These are phyloP conservation scores for Bombus balteatus DNA, from an alignment of 1,140 invertebrate species.

Conservation along the genomic window DNA sequence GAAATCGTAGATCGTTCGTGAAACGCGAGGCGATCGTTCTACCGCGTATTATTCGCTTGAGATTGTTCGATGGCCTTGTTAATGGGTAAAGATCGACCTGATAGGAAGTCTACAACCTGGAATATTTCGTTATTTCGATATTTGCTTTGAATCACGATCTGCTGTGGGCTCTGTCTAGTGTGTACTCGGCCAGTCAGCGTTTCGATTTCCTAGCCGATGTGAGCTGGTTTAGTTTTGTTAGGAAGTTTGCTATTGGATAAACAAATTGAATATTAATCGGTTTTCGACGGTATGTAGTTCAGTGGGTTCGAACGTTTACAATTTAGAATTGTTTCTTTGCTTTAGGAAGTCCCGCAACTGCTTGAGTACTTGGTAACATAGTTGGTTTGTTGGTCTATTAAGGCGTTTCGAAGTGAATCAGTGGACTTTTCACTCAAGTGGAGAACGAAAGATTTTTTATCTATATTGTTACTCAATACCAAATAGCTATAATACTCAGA, in stretches of 20 bases:
- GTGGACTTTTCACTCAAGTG: background rate
- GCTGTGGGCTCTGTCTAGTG: too few species aligned
- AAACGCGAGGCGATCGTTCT: slow-evolving; percentile 16
- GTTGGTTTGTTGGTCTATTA: background rate
- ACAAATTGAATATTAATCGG: slow-evolving; percentile 29
- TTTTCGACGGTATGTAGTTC: background rate
- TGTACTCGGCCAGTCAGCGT: background rate
- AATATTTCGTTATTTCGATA: background rate
- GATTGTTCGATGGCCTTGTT: slow-evolving; percentile 20
- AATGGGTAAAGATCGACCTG: background rate
- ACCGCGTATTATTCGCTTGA: slow-evolving; percentile 5
- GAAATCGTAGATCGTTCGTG: slow-evolving; percentile 23
- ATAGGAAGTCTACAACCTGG: background rate
- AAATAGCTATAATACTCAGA: too few species aligned
- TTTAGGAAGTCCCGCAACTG: background rate
- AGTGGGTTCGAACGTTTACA: background rate
- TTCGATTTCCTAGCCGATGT: background rate
- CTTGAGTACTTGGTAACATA: background rate
- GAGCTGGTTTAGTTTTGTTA: slow-evolving; percentile 1
- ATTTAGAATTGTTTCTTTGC: slow-evolving; percentile 1
- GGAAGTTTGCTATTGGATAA: background rate
- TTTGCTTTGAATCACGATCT: background rate
- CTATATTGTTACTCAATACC: too few species aligned
- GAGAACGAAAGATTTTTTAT: too few species aligned
- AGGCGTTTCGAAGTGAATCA: background rate